Evolutionary conservation across 2,888 invertebrate species (phyloP).

Genomic region (Romanomermis culicivorax): DNA sequence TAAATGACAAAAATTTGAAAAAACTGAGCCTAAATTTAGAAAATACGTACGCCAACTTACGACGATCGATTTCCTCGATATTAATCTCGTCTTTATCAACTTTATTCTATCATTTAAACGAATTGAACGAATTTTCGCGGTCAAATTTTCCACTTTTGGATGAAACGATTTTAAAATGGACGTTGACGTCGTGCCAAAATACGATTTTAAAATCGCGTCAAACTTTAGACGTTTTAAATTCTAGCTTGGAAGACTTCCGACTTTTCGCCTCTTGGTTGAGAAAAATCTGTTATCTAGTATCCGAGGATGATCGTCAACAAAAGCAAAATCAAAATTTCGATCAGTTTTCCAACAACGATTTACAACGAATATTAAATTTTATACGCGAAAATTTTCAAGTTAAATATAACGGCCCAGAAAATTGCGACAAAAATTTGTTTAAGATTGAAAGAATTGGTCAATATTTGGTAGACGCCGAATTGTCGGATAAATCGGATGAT

Average conservation of each 20-base stretch:
- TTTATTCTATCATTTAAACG: not conserved
- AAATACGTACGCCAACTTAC: conserved; percentile 76
- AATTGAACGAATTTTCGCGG: not conserved
- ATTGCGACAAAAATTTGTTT: conserved; percentile 32
- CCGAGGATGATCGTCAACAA: not conserved
- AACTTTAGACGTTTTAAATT: not conserved
- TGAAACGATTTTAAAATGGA: too few species aligned
- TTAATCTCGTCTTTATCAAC: conserved; percentile 35
- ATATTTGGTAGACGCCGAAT: conserved; percentile 43
- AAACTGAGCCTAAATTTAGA: conserved; percentile 68
- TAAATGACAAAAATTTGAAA: conserved; percentile 49
- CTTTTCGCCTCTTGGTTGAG: not conserved
- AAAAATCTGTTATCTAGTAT: not conserved
- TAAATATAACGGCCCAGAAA: not conserved
- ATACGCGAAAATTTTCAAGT: not conserved
- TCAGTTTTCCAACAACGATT: too few species aligned
- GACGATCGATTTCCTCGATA: conserved; percentile 64
- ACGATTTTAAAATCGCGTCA: not conserved
- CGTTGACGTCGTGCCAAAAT: not conserved
- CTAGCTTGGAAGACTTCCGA: not conserved
- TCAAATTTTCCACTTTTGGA: not conserved
- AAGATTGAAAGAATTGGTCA: conserved; percentile 74
- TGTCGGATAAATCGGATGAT: not conserved
- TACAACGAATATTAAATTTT: too few species aligned
- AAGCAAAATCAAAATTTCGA: too few species aligned